These are phyloP conservation scores for Cygnus buccinator DNA, from an alignment of 2,113 vertebrate species.

Conservation along the genomic window DNA sequence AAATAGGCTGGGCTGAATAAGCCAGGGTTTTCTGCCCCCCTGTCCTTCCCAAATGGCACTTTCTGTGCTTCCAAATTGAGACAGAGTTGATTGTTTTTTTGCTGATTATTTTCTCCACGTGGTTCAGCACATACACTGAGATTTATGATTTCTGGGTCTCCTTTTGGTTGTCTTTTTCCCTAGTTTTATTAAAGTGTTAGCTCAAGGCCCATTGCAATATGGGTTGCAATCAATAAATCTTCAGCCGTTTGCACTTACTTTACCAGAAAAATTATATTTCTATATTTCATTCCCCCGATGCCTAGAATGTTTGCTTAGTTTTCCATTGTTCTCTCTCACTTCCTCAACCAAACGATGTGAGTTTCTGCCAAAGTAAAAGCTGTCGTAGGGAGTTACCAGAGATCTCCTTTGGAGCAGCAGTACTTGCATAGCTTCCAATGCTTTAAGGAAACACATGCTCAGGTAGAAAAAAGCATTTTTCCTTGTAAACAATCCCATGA, in stretches of 20 bases:
- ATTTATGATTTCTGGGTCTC: slow-evolving; percentile 10
- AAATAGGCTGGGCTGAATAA: not conserved
- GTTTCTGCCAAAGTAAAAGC: not conserved
- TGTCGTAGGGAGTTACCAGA: not conserved
- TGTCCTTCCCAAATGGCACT: not conserved
- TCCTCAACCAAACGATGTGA: not conserved
- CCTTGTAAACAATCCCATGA: not conserved
- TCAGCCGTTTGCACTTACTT: not conserved
- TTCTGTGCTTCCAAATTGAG: slow-evolving; percentile 5
- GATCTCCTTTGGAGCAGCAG: not conserved
- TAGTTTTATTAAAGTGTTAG: slow-evolving; percentile 15
- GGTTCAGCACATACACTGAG: not conserved
- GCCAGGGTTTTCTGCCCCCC: not conserved
- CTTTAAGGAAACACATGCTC: not conserved
- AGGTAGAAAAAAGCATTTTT: not conserved
- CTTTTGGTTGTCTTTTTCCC: slow-evolving; percentile 20
- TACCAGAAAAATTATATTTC: slow-evolving; percentile 20
- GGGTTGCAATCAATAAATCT: slow-evolving; percentile 38
- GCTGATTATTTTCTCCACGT: not conserved
- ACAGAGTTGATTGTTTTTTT: slow-evolving; percentile 6
- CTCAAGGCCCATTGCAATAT: slow-evolving; percentile 16
- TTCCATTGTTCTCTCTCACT: not conserved
- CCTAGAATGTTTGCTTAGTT: not conserved
- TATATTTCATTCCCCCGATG: not conserved
- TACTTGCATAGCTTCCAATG: not conserved